These are phyloP conservation scores for Orthonychiurus folsomi DNA, from an alignment of 2,888 invertebrate genomes.

Conservation along the genomic window DNA sequence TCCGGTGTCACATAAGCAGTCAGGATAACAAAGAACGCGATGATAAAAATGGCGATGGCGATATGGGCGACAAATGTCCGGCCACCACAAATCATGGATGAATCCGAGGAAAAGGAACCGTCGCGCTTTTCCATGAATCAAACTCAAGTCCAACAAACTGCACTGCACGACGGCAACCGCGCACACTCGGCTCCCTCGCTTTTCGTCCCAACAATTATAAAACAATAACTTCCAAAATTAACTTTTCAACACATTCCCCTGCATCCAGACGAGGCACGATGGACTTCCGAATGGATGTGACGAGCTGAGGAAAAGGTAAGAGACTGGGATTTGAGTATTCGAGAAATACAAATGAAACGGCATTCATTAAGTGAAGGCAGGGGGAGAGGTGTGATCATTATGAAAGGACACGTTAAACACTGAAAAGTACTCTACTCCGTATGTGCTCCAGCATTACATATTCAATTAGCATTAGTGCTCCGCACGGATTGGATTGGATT, in stretches of 20 bases:
- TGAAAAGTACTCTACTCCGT: background rate
- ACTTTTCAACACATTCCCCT: background rate
- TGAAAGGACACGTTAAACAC: background rate
- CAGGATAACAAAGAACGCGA: conserved; percentile 70
- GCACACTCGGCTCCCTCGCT: no score
- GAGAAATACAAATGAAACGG: background rate
- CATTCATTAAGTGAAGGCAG: background rate
- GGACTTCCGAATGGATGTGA: background rate
- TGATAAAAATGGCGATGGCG: conserved; percentile 69
- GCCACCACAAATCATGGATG: background rate
- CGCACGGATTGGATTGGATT: no score
- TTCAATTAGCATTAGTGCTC: conserved; percentile 1
- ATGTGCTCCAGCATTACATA: background rate
- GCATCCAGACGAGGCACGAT: background rate
- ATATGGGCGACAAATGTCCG: conserved; percentile 54
- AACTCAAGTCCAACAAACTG: no score
- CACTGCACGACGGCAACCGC: no score
- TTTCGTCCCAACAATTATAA: no score
- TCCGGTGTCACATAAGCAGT: conserved; percentile 86
- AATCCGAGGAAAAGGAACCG: background rate
- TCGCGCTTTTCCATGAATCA: no score
- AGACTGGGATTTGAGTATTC: background rate
- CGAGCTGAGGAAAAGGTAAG: background rate
- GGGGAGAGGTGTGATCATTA: background rate
- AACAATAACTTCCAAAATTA: no score